Base-by-base conservation (phyloP, 1,140 invertebrate species). In the Microplitis mediator region DNA sequence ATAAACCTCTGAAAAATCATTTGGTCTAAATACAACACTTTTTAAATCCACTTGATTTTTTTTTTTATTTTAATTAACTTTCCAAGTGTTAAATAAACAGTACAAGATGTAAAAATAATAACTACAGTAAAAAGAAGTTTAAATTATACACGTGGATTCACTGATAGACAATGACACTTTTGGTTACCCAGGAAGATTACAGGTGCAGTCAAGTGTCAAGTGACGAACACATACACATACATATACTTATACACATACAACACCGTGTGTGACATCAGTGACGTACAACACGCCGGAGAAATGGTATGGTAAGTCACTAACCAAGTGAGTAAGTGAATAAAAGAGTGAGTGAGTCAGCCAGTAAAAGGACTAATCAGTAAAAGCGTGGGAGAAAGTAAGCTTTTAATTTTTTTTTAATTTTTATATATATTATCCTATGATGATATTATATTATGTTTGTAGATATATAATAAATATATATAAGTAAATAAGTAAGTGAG, bases 191-290 rank as follows among this genome's bases (percentile, higher is more conserved):
- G 61, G 13, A n/a, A 65, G 32, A 54, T 67, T 31, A 23, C 13
- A 34, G 39, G 23, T 54, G 63, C 45, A 66, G 62, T 34, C 32
- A 51, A 39, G 45, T 66, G 45, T 66, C 63, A 66, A 67, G 39
- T 56, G 50, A 67, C 50, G 16, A 6, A 56, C 52, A 56, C 52
- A 23, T 23, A 56, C 52, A 16, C n/a, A 16, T 23, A 23, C 52
- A 56, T 56, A 23, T 23, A 56, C 52, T 56, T 23, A n/a, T 56
- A 56, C 52, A 56, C 52, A 56, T 23, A 56, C 14, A 4, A 67
- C 51, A 39, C 63, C 39, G 63, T 31, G 39, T 45, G 34, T 65
- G 13, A 50, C 63, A 31, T 65, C 62, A 35, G 32, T 64, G 62
- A 63, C 35, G 32, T 35, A 35, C 36, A 65, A 61, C 34, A 50